Conservation (phyloP, 2,888 invertebrate species). For the Colostygia pectinataria region DNA sequence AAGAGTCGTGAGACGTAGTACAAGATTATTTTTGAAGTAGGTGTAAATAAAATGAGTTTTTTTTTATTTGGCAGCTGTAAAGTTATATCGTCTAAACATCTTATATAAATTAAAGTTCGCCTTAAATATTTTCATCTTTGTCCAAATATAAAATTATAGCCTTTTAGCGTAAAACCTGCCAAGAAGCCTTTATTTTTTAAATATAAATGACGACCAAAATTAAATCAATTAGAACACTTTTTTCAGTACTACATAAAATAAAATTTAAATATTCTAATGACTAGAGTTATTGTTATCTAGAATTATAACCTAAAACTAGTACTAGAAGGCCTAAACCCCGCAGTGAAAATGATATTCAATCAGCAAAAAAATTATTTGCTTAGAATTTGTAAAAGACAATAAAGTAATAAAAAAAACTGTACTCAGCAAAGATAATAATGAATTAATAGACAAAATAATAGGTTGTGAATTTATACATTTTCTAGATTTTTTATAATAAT, state of each 20-base stretch:
- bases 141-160: slow-evolving; percentile 32
- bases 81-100: no score
- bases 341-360: slow-evolving; percentile 30
- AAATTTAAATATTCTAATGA: slow-evolving; percentile 14
- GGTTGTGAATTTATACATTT: slow-evolving; percentile 83
- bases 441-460: slow-evolving; percentile 77
- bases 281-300: slow-evolving; percentile 26
- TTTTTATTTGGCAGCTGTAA: no score
- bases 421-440: slow-evolving; percentile 39
- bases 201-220: slow-evolving; percentile 32
- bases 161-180: slow-evolving; percentile 37
- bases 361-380: slow-evolving; percentile 45
- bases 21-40: no score
- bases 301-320: slow-evolving; percentile 23
- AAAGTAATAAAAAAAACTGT: slow-evolving; percentile 35
- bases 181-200: slow-evolving; percentile 33
- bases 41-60: no score
- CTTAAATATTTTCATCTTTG: slow-evolving; percentile 15
- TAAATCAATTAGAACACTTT: slow-evolving; percentile 22
- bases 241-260: slow-evolving; percentile 8
- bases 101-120: not conserved
- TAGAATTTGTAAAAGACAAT: slow-evolving; percentile 43
- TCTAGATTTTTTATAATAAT: slow-evolving; percentile 79
- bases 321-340: slow-evolving; percentile 60
- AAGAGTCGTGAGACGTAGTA: no score